phyloP scores from a whole-genome alignment of 2,797 vertebrate genomes.

The Alcedo quadribrachys region DNA sequence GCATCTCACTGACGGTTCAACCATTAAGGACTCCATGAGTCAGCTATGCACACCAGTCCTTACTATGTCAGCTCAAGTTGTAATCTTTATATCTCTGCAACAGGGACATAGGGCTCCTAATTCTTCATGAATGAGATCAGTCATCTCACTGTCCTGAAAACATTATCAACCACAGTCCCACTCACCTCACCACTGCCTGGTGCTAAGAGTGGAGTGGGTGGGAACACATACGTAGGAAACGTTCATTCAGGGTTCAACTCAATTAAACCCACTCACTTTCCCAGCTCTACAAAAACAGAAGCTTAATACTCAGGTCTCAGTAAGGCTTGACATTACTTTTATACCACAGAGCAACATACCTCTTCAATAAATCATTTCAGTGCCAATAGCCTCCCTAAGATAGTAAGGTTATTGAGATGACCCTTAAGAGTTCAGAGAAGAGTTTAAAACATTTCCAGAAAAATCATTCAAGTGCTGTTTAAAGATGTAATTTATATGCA shows the following conservation, averaged over 20 bases:
- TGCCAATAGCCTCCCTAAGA: not conserved
- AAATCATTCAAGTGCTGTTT: conserved; percentile 58
- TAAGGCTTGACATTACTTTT: not conserved
- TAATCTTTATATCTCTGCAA: not conserved
- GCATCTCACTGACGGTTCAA: not conserved
- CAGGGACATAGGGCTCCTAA: not conserved
- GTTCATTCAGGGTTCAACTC: not conserved
- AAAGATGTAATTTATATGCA: conserved; percentile 73
- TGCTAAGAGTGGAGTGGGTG: not conserved
- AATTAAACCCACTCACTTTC: conserved; percentile 26
- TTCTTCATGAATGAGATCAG: not conserved
- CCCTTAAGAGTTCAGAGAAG: conserved; percentile 46
- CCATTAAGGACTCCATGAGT: not conserved
- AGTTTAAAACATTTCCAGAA: conserved; percentile 61
- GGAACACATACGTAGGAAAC: not conserved
- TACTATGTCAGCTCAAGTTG: not conserved
- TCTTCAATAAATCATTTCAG: conserved; percentile 44
- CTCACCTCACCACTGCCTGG: not conserved
- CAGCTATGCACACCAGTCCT: not conserved
- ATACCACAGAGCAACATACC: not conserved
- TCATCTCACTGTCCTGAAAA: not conserved
- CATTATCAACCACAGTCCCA: not conserved
- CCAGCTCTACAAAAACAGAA: not conserved
- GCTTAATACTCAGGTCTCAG: not conserved
- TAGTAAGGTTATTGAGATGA: conserved; percentile 23